Percentiles rank a stretch among this genome's conserved stretches.
phyloP scores from a whole-genome alignment of 2,113 vertebrate genomes.

The Polypterus senegalus region DNA sequence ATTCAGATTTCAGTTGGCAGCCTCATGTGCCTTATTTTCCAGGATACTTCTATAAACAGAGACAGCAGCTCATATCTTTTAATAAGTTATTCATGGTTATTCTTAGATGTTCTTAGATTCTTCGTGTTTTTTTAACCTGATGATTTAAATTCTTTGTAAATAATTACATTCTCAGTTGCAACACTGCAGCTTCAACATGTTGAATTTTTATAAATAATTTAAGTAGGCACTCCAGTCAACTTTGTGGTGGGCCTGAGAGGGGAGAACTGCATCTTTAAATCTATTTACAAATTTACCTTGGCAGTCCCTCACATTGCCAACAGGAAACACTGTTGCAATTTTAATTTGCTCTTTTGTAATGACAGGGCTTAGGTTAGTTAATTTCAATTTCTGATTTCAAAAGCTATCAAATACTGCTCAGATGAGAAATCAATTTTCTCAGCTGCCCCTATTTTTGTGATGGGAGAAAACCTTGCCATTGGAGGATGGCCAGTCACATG shows the following conservation, averaged over 20 bases:
- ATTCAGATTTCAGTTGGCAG: too few species aligned
- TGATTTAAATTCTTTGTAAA: conserved; percentile 6
- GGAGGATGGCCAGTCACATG: conserved; percentile 68
- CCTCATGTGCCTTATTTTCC: too few species aligned
- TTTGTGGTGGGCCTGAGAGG: conserved; percentile 33
- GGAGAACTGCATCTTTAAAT: conserved; percentile 61
- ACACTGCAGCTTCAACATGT: conserved; percentile 39
- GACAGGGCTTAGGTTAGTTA: conserved; percentile 96
- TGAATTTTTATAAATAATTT: conserved; percentile 52
- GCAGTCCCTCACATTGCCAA: conserved; percentile 63
- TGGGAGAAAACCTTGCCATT: conserved; percentile 57
- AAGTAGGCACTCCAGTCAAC: conserved; percentile 45
- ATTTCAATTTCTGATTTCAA: conserved; percentile 99
- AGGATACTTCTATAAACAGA: too few species aligned
- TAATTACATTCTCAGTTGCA: conserved; percentile 13
- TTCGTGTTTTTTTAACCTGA: too few species aligned
- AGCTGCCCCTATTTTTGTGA: conserved; percentile 95
- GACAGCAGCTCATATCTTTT: too few species aligned
- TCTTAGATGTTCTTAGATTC: too few species aligned
- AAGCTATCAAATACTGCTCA: conserved; percentile 99
- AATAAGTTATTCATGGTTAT: too few species aligned
- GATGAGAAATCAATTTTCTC: conserved; percentile 99
- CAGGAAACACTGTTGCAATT: conserved; percentile 75
- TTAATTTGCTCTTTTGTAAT: conserved; percentile 99
- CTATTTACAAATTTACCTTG: conserved; percentile 84